Base-by-base conservation (phyloP, 2,888 invertebrate species). In the Noctua comes region DNA sequence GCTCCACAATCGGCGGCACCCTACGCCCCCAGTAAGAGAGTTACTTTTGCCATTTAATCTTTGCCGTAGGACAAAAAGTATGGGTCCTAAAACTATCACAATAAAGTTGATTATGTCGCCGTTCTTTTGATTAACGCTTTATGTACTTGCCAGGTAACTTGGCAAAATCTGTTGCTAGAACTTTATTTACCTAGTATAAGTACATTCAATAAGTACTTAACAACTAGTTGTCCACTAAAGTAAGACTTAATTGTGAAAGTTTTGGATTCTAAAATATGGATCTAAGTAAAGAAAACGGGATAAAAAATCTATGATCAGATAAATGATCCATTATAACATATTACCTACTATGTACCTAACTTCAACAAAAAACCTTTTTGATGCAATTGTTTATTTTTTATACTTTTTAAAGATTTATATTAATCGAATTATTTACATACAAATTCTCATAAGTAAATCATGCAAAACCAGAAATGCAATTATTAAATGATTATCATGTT, bases 21-120 rank as follows among this genome's bases (percentile, higher is more conserved):
- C 8, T 95, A 93, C 84, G 94, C 96, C 81, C 96, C 97, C 89
- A 97, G 97, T 97, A 97, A 97, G 96, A 93, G 96, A 94, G 97
- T 97, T 85, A 96, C 97, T 86, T 97, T 97, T 95, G 97, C 96
- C 89, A 90, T 96, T 72, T 97, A 95, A 90, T 64, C 13, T 73
- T 46, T 43, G 13, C 27, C 24, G 36, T 71, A 57, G 48, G 36
- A 31, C 18, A 31, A 40, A 68, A 54, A 76, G 24, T 64, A 66
- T 48, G 13, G 68, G 31, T 73, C 79, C 69, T 77, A 79, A 88
- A 82, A 82, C 83, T 78, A 74, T 76, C 82, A 79, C 79, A 79
- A 31, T 66, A n/a, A 59, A 72, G 21, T 64, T 31, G 16, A n/a
- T 65, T 48, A 77, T 18, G 21, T 43, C 18, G 36, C 51, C 24